Conservation (phyloP, 1,140 invertebrate genomes). For the Mizuhopecten yessoensis region DNA sequence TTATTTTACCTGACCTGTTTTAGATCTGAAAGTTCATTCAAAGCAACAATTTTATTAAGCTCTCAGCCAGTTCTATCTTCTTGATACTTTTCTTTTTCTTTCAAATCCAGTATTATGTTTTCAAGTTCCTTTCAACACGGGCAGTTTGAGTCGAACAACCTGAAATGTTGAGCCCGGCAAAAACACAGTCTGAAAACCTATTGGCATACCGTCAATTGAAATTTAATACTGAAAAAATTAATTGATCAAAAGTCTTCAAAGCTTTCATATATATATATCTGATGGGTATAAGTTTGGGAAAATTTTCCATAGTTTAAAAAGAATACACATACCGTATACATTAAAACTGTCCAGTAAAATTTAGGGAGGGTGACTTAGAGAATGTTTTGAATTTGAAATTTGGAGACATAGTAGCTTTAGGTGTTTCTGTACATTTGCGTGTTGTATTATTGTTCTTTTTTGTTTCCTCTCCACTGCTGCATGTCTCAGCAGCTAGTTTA, state of each 20-base stretch:
- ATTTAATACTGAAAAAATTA: no score
- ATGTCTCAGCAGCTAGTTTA: slow-evolving; percentile 6
- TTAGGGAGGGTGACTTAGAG: not conserved
- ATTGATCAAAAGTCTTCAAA: not conserved
- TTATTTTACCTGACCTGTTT: not conserved
- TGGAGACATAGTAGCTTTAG: slow-evolving; percentile 33
- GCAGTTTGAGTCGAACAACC: slow-evolving; percentile 24
- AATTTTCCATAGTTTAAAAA: not conserved
- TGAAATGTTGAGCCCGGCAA: not conserved
- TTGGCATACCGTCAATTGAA: no score
- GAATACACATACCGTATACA: not conserved
- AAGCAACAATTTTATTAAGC: not conserved
- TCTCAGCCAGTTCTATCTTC: not conserved
- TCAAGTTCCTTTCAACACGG: not conserved
- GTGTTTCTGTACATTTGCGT: not conserved
- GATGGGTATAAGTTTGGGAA: not conserved
- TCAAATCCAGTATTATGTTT: not conserved
- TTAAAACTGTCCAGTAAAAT: not conserved
- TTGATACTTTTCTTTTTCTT: not conserved
- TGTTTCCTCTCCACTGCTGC: not conserved
- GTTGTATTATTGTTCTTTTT: not conserved
- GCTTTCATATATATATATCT: not conserved
- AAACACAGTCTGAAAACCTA: slow-evolving; percentile 16
- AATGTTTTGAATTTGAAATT: not conserved
- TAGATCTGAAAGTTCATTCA: not conserved